A percentile compares a stretch with the other conserved stretches of the same genome.
Evolutionary conservation across 2,797 vertebrate genomes (phyloP).

Genomic region (Acanthurus lineatus): DNA sequence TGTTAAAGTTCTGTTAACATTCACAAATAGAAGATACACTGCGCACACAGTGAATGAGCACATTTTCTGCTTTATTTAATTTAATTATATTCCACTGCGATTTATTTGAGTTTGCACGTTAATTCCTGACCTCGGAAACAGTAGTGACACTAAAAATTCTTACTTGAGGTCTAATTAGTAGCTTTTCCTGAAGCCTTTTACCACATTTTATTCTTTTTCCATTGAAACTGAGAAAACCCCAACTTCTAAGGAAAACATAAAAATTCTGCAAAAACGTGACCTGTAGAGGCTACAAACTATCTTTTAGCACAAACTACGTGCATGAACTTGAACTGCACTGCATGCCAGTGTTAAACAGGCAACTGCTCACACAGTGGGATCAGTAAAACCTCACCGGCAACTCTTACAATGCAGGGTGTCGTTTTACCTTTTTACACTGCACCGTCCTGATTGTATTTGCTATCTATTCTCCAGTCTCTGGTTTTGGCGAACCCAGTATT

Average conservation of each 20-base stretch:
- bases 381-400: slow-evolving; percentile 14
- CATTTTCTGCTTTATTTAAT: neutral
- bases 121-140: neutral
- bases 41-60: neutral
- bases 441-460: slow-evolving; percentile 27
- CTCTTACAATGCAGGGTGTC: slow-evolving; percentile 19
- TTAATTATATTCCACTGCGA: neutral
- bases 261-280: neutral
- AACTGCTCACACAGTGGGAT: neutral
- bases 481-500: slow-evolving; percentile 13
- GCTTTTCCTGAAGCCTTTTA: neutral
- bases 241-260: neutral
- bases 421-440: slow-evolving; percentile 36
- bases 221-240: neutral
- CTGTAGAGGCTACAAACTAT: neutral
- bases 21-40: neutral
- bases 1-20: neutral
- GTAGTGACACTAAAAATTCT: neutral
- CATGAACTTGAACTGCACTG: slow-evolving; percentile 7
- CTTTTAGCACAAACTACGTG: slow-evolving; percentile 8
- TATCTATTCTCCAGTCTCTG: slow-evolving; percentile 10
- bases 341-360: neutral
- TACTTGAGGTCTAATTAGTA: neutral
- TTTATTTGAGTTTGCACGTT: neutral
- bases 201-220: neutral